phyloP scores from a whole-genome alignment of 2,797 vertebrate species.

The Sparidentex hasta region DNA sequence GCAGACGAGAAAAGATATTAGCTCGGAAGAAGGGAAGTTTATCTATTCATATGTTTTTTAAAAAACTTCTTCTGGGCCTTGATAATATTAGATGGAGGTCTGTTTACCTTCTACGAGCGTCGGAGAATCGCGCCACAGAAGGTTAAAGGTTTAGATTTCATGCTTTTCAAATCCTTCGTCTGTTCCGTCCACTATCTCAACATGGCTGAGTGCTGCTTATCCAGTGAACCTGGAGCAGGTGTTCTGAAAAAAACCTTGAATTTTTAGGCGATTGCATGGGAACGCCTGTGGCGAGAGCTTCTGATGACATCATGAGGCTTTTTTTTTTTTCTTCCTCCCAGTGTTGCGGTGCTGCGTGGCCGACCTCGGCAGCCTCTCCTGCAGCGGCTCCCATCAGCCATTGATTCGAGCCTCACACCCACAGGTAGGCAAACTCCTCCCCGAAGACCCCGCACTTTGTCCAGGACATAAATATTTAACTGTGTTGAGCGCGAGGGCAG shows the following conservation, averaged over 20 bases:
- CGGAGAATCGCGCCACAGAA: background rate
- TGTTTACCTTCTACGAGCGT: background rate
- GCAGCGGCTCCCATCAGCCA: conserved; percentile 7
- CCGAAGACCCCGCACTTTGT: conserved; percentile 37
- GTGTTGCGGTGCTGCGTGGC: background rate
- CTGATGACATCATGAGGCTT: conserved; percentile 1
- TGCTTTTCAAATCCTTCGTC: background rate
- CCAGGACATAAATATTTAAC: conserved; percentile 54
- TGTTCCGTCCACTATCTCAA: background rate
- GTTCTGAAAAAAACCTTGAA: conserved; percentile 21
- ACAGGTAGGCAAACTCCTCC: conserved; percentile 41
- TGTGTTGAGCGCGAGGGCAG: conserved; percentile 35
- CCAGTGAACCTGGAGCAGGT: background rate
- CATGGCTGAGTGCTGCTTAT: background rate
- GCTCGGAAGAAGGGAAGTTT: background rate
- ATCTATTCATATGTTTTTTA: conserved; percentile 25
- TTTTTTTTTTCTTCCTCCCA: background rate
- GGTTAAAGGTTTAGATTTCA: background rate
- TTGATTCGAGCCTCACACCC: conserved; percentile 41
- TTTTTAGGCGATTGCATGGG: background rate
- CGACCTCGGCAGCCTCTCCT: conserved; percentile 31
- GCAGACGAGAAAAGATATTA: conserved; percentile 45
- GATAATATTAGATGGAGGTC: background rate
- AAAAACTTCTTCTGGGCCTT: conserved; percentile 2
- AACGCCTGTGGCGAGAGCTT: background rate